Base-by-base conservation (phyloP, 2,797 vertebrate species). In the Alca torda region DNA sequence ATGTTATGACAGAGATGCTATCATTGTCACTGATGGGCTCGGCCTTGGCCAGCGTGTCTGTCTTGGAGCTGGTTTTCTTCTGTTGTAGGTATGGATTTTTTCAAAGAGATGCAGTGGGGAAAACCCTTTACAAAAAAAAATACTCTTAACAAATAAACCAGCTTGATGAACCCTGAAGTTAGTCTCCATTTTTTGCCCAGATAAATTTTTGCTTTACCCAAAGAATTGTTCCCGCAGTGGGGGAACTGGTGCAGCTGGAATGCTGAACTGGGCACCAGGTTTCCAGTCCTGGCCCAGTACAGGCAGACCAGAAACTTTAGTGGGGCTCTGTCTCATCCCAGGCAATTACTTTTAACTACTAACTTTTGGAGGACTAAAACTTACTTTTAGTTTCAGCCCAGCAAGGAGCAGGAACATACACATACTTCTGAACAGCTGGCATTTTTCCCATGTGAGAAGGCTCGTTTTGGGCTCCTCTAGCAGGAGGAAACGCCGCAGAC, bases 71-170 rank as follows among this genome's bases (percentile, higher is more conserved):
- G 19, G 2, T 26, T 89, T 93, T 25, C 4, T 59, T 79, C 16
- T 30, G 5, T 16, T 63, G 1, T 21, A 17, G 59, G 11, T 7
- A 24, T n/a, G 43, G 33, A 23, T 23, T 86, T 78, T 64, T n/a
- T 76, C 5, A 26, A 50, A 31, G 16, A 35, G 20, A 11, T 2
- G 0, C 18, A 60, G 14, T 0, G 0, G 11, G 20, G 51, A 65
- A 45, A 21, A 31, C 1, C 0, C 28, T 39, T 2, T 3, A 7
- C 39, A 57, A 9, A 43, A 53, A 14, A 37, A 61, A 7, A n/a
- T 13, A 5, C 16, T 46, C 37, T 41, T 41, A 68, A 63, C 25
- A 87, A 46, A 15, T 64, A 54, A 53, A 85, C 15, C 6, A 10
- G 6, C 48, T 39, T 20, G n/a, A 9, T 72, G 37, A 68, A 4